phyloP scores from a whole-genome alignment of 2,113 vertebrate species.

The Pomatorhinus ruficollis region DNA sequence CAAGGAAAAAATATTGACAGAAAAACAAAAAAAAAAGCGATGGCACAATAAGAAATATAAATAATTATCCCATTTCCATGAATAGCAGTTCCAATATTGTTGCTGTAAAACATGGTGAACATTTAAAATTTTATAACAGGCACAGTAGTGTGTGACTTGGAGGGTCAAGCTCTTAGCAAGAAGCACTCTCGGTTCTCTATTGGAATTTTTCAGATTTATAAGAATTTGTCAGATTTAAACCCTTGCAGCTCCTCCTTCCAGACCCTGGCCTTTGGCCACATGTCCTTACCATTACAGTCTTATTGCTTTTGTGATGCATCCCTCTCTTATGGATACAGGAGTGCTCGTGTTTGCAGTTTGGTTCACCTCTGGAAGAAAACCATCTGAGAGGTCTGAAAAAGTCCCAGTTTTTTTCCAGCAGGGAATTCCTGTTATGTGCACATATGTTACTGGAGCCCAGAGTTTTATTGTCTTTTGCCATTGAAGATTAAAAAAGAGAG shows the following conservation, averaged over 20 bases:
- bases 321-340: not conserved
- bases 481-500: not conserved
- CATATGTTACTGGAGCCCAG: not conserved
- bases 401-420: not conserved
- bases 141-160: not conserved
- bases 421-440: rapidly evolving
- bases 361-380: not conserved
- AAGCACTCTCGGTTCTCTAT: not conserved
- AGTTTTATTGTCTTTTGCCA: not conserved
- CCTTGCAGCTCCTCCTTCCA: not conserved
- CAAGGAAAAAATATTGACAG: not conserved
- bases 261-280: not conserved
- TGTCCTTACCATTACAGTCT: not conserved
- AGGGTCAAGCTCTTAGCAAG: not conserved
- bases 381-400: not conserved
- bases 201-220: not conserved
- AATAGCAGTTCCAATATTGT: not conserved
- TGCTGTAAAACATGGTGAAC: not conserved
- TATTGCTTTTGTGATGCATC: not conserved
- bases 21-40: not conserved
- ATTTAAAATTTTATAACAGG: not conserved
- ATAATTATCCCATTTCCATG: not conserved
- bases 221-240: not conserved
- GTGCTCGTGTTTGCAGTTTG: rapidly evolving
- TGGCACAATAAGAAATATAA: not conserved